These are phyloP conservation scores for Oceanodroma tethys DNA, from an alignment of 2,113 vertebrate genomes.

Conservation along the genomic window DNA sequence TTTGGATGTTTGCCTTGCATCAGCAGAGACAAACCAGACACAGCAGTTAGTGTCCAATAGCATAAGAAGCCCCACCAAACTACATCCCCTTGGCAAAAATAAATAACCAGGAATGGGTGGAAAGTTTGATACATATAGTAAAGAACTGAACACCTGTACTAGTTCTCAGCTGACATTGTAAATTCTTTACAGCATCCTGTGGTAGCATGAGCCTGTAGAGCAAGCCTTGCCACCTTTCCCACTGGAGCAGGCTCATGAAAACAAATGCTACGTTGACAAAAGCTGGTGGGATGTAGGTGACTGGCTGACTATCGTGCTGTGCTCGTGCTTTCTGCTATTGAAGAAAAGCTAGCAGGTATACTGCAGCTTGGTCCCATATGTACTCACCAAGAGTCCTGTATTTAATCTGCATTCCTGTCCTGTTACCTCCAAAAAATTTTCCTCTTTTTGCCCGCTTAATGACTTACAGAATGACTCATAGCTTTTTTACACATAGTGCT, in stretches of 20 bases:
- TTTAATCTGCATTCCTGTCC: neutral
- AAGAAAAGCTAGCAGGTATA: neutral
- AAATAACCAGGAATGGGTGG: neutral
- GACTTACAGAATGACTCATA: neutral
- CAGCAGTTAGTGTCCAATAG: neutral
- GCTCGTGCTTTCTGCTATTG: neutral
- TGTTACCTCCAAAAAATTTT: neutral
- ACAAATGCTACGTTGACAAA: neutral
- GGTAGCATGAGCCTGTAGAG: neutral
- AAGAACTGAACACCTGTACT: neutral
- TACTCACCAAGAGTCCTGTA: neutral
- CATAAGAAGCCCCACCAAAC: neutral
- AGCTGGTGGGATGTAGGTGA: neutral
- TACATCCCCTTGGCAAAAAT: neutral
- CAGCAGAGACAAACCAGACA: neutral
- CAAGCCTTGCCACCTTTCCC: neutral
- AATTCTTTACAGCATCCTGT: neutral
- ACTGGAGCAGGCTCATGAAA: neutral
- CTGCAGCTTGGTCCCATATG: neutral
- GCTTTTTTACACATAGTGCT: neutral
- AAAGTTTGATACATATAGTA: neutral
- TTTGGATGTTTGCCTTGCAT: neutral
- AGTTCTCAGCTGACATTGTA: neutral
- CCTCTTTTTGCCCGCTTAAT: neutral
- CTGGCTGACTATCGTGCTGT: rapidly evolving